A percentile compares a stretch with the other conserved stretches of the same genome.
phyloP scores from a whole-genome alignment of 2,888 invertebrate genomes.

The Euplexia lucipara region DNA sequence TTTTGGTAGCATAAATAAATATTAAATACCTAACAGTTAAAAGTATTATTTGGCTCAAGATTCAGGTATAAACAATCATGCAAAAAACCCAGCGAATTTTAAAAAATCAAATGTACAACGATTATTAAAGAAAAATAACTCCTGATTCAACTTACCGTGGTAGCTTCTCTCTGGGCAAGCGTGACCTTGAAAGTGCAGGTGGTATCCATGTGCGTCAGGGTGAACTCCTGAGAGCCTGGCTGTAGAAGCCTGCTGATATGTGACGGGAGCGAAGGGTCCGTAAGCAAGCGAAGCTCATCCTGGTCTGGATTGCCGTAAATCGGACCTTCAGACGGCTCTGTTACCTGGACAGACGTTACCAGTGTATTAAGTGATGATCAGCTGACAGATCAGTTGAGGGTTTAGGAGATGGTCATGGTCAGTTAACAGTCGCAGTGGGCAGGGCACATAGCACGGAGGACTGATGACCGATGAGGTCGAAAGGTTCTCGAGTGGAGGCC shows the following conservation, averaged over 20 bases:
- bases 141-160: slow-evolving; percentile 71
- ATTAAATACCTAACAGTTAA: no score
- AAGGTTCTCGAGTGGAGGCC: no score
- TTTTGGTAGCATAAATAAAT: no score
- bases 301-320: slow-evolving; percentile 81
- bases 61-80: no score
- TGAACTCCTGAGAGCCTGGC: slow-evolving; percentile 81
- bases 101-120: neutral
- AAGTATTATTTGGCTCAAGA: no score
- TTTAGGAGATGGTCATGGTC: no score
- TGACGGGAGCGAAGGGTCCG: slow-evolving; percentile 81
- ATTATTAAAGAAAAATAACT: neutral
- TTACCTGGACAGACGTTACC: slow-evolving; percentile 66
- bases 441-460: no score
- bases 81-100: neutral
- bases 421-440: no score
- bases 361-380: neutral
- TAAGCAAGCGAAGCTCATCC: slow-evolving; percentile 82
- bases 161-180: slow-evolving; percentile 68
- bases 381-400: neutral
- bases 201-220: slow-evolving; percentile 80
- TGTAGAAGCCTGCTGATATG: slow-evolving; percentile 76
- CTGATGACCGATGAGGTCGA: no score
- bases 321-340: slow-evolving; percentile 77
- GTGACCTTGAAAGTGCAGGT: slow-evolving; percentile 81